Conservation (phyloP, 2,888 invertebrate species). For the Eubasilissa splendida region DNA sequence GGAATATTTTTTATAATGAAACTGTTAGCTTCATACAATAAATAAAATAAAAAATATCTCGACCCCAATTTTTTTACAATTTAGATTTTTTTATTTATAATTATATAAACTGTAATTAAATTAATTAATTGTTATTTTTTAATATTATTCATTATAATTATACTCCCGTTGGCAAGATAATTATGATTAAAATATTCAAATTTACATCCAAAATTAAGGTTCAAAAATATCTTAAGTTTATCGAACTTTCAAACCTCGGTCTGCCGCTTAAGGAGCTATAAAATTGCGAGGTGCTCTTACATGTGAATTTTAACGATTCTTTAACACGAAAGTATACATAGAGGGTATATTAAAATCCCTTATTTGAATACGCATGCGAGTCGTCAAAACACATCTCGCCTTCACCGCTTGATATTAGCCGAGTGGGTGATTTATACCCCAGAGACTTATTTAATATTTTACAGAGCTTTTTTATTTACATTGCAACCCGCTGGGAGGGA, state of each 20-base stretch:
- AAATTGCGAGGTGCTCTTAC: not conserved
- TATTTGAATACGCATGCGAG: constrained; percentile 16
- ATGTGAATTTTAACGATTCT: constrained; percentile 15
- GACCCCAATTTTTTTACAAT: no score
- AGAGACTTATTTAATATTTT: constrained; percentile 10
- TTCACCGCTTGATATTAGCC: constrained; percentile 37
- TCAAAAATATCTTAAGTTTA: no score
- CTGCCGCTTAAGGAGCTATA: constrained; percentile 4
- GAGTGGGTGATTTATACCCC: constrained; percentile 10
- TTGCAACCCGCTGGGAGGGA: constrained; percentile 16
- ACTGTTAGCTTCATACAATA: no score
- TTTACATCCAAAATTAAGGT: no score
- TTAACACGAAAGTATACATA: constrained; percentile 17
- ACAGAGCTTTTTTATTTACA: constrained; percentile 18
- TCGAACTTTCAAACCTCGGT: constrained; percentile 5
- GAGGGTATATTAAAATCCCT: constrained; percentile 17
- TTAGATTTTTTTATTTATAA: no score
- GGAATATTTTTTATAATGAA: no score
- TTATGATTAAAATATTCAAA: no score
- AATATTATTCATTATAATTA: no score
- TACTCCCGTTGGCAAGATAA: no score
- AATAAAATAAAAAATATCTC: no score
- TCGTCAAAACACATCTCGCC: constrained; percentile 21
- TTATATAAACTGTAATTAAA: no score
- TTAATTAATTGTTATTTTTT: no score